Base-by-base conservation (phyloP, 2,888 invertebrate species). In the Strigamia transsilvanica region DNA sequence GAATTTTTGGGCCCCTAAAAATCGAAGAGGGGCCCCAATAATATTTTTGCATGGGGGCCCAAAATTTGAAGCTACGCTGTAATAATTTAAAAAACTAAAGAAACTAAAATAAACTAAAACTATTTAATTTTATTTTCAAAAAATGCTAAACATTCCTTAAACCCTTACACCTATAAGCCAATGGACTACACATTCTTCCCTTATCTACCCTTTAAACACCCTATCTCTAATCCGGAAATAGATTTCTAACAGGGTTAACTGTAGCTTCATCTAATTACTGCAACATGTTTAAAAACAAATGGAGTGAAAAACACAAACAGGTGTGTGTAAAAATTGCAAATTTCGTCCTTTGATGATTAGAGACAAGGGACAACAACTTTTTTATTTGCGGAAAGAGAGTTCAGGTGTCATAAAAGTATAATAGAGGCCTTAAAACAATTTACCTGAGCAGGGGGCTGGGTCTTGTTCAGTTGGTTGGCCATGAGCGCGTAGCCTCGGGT, bases 361-460 rank as follows among this genome's bases (percentile, higher is more conserved):
- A 13, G 46, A 4, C 3, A 10, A 46, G 46, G 46, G 10, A 46
- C 46, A 46, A 15, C 2, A 2, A 10, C 12, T 2, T 10, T 46
- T 46, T 46, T 46, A 3, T 15, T 46, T 46, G 66, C 66, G 7
- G 23, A 66, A 66, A 4, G 12, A 10, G 23, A 2, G 5, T 66
- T 15, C 27, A 27, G 13, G 10, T 27, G 66, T 32, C 23, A 66
- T 66, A 66, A 66, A 66, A 66, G 27, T 27, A 66, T 66, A 66
- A 66, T 66, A 66, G 66, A 66, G 66, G 66, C 66, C 66, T 66
- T 66, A 66, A 66, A 66, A 66, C 66, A 66, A 66, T 66, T 66
- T 66, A 66, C 66, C 66, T 66, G 66, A 66, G 23, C 27, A 66
- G 66, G 66, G 66, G 66, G 23, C 32, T 10, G 32, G 27, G 23